phyloP scores from a whole-genome alignment of 2,797 vertebrate genomes.

The Typhlichthys subterraneus region DNA sequence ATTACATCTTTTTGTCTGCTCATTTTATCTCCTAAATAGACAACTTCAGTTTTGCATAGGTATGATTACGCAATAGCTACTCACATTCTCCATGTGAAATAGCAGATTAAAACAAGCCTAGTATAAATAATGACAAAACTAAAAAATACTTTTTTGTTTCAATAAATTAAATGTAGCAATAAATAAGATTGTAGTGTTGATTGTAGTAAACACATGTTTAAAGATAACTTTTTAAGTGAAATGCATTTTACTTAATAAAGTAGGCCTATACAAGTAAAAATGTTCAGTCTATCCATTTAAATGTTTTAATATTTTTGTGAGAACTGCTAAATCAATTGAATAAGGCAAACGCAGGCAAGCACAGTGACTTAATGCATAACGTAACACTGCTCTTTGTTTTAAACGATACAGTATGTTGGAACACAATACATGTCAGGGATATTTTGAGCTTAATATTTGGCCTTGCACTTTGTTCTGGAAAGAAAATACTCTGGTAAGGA shows the following conservation, averaged over 20 bases:
- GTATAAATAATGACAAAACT: background rate
- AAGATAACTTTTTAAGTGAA: background rate
- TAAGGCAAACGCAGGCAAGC: constrained; percentile 81
- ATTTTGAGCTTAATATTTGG: constrained; percentile 13
- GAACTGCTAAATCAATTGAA: constrained; percentile 62
- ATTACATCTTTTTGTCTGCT: constrained; percentile 16
- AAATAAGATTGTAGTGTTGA: too few species aligned
- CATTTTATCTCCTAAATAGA: constrained; percentile 49
- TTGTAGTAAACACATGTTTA: too few species aligned
- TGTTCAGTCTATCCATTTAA: constrained; percentile 35
- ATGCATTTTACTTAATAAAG: constrained; percentile 24
- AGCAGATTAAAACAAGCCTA: constrained; percentile 33
- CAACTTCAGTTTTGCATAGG: constrained; percentile 76
- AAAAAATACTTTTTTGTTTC: too few species aligned
- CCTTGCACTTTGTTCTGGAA: constrained; percentile 29
- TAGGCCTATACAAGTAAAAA: constrained; percentile 22
- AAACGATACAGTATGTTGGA: constrained; percentile 32
- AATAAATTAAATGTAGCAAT: too few species aligned
- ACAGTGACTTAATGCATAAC: constrained; percentile 64
- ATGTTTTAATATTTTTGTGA: constrained; percentile 50
- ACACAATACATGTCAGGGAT: constrained; percentile 18
- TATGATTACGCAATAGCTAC: constrained; percentile 62
- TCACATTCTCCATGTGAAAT: constrained; percentile 62
- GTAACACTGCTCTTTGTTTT: constrained; percentile 35
- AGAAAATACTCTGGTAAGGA: constrained; percentile 9